phyloP scores from a whole-genome alignment of 2,888 invertebrate genomes.

The Phyto melanocephala region DNA sequence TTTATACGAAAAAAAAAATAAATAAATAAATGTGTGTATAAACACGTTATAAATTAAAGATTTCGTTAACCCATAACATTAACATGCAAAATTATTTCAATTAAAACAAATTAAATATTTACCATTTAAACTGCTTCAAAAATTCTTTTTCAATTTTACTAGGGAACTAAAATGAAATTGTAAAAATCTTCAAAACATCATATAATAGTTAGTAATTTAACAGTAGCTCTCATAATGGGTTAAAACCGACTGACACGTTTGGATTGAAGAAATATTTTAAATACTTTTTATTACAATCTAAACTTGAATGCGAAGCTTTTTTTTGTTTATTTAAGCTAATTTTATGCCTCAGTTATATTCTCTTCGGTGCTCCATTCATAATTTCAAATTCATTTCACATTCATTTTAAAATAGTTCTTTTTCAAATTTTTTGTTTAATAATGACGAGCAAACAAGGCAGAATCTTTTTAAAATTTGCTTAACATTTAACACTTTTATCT shows the following conservation, averaged over 20 bases:
- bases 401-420: neutral
- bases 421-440: neutral
- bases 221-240: neutral
- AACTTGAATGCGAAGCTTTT: neutral
- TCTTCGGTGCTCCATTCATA: constrained; percentile 17
- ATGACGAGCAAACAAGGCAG: neutral
- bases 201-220: too few relatives aligned
- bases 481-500: constrained; percentile 41
- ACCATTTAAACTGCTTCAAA: too few relatives aligned
- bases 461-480: constrained; percentile 30
- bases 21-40: neutral
- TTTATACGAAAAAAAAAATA: constrained; percentile 6
- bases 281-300: constrained; percentile 4
- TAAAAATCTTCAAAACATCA: too few relatives aligned
- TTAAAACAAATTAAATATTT: too few relatives aligned
- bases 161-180: too few relatives aligned
- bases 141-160: too few relatives aligned
- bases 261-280: neutral
- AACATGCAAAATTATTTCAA: neutral
- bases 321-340: neutral
- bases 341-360: neutral
- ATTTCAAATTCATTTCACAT: constrained; percentile 56
- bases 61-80: constrained; percentile 20
- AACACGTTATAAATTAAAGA: neutral
- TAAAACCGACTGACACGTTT: constrained; percentile 11